Evolutionary conservation across 1,140 invertebrate genomes (phyloP).

Genomic region (Pachypsylla venusta): DNA sequence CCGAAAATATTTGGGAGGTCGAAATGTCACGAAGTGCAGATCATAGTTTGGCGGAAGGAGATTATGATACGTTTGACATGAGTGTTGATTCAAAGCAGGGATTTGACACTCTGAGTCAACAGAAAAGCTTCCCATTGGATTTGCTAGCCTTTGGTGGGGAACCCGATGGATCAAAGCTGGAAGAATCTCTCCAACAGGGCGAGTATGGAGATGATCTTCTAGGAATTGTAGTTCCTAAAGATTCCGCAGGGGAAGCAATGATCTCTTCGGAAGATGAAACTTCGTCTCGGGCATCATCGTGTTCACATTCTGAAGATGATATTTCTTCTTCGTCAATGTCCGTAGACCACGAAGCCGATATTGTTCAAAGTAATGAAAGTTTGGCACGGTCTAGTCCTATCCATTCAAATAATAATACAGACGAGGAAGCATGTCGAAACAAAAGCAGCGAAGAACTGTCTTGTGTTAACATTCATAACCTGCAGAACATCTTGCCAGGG

Average conservation of each 20-base stretch:
- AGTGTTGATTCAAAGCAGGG: not conserved
- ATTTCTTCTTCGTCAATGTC: not conserved
- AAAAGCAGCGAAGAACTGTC: too few relatives aligned
- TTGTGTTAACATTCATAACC: not conserved
- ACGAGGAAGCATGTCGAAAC: not conserved
- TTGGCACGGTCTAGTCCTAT: not conserved
- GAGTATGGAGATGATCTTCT: not conserved
- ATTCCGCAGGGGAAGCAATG: not conserved
- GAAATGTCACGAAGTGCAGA: conserved; percentile 2
- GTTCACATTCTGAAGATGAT: not conserved
- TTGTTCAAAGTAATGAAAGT: not conserved
- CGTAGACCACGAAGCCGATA: not conserved
- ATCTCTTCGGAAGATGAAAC: not conserved
- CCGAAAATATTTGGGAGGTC: not conserved
- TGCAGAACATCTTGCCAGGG: not conserved
- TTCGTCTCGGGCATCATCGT: not conserved
- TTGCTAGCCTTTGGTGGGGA: not conserved
- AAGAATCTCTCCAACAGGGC: too few relatives aligned
- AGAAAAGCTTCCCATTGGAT: not conserved
- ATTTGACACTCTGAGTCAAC: not conserved
- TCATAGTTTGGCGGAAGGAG: not conserved
- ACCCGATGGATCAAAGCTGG: not conserved
- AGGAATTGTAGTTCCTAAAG: not conserved
- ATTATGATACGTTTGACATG: not conserved
- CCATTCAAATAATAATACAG: not conserved